Evolutionary conservation across 2,113 vertebrate species (phyloP).

Genomic region (Trogon surrucura): DNA sequence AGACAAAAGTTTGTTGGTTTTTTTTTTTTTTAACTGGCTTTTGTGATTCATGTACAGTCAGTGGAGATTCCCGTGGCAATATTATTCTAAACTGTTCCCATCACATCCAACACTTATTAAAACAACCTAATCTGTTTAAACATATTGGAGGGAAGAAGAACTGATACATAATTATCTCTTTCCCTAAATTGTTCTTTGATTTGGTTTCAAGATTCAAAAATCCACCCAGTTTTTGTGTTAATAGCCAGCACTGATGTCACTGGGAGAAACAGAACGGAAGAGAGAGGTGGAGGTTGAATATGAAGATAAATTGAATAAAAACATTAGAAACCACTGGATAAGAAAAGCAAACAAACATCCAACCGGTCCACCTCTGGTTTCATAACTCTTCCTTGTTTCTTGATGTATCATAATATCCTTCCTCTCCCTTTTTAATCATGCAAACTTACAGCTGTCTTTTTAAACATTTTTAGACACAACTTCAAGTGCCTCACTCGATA

Average conservation of each 20-base stretch:
- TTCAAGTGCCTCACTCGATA: constrained; percentile 47
- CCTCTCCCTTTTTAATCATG: constrained; percentile 41
- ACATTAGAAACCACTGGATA: constrained; percentile 52
- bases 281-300: constrained; percentile 32
- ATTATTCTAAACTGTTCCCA: not conserved
- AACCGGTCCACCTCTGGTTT: constrained; percentile 26
- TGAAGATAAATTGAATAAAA: constrained; percentile 65
- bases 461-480: constrained; percentile 44
- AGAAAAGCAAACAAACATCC: constrained; percentile 65
- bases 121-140: constrained; percentile 63
- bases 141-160: constrained; percentile 43
- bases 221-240: constrained; percentile 47
- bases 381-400: constrained; percentile 45
- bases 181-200: constrained; percentile 53
- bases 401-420: constrained; percentile 43
- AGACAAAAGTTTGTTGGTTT: not conserved
- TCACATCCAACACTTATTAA: constrained; percentile 9
- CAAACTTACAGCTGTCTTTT: constrained; percentile 48
- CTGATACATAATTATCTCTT: constrained; percentile 32
- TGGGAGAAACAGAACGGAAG: constrained; percentile 54
- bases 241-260: constrained; percentile 53
- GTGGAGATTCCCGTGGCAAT: not conserved
- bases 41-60: not conserved
- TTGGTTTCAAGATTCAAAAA: constrained; percentile 34
- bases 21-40: not conserved